Base-by-base conservation (phyloP, 2,113 vertebrate genomes). In the Daubentonia madagascariensis region DNA sequence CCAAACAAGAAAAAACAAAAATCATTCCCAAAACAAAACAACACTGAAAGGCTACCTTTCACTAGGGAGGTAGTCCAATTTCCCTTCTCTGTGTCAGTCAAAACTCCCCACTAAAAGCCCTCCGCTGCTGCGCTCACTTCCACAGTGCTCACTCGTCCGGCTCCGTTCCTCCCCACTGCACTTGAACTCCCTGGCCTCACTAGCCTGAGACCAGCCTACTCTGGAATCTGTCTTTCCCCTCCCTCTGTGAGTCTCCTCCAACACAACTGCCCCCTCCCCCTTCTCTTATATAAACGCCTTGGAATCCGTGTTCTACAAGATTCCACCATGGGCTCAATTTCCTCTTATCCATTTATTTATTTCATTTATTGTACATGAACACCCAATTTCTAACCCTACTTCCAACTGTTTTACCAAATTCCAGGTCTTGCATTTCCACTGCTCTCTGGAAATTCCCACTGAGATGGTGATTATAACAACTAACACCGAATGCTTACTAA, bases 251-350 rank as follows among this genome's bases (percentile, higher is more conserved):
- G 68, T 92, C 67, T 80, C 52, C 57, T 68, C 14, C n/a, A 61
- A 80, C 43, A 68, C 18, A 70, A 10, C 8, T 3, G 35, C 20
- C 30, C 59, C 57, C 28, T 35, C 80, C 80, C 40, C 30, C 73
- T 73, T 37, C 20, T 17, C 25, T 1, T 1, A 67, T 67, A 67
- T 17, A 70, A 40, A 30, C 6, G 30, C 23, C 59, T 28, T 12
- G 0, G 8, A 7, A 6, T 10, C 11, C 8, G 3, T 2, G 9
- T 57, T 17, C 67, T n/a, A 5, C 1, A n/a, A 43, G 57, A 61
- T 30, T 63, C 67, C 3, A 12, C 65, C 50, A 7, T 40, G 70
- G 75, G 73, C 43, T 85, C 32, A 30, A 4, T 32, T 32, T 37
- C 72, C 37, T 93, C 35, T 25, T n/a, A 28, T 13, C 32, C 6